phyloP scores from a whole-genome alignment of 2,888 invertebrate species.

The Drosophila maculinotata region DNA sequence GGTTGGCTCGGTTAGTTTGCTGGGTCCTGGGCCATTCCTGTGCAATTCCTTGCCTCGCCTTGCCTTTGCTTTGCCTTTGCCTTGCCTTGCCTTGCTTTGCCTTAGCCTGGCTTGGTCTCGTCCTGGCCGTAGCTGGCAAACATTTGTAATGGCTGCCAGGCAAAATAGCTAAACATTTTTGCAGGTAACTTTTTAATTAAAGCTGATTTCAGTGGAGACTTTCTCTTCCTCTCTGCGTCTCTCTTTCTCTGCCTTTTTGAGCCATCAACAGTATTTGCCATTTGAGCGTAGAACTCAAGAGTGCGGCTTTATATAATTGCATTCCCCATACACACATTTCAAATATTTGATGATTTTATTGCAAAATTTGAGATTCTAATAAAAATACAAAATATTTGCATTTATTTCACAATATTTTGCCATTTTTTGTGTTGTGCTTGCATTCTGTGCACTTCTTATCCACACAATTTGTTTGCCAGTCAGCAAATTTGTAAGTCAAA shows the following conservation, averaged over 20 bases:
- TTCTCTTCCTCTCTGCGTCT: not conserved
- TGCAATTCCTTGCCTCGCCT: not conserved
- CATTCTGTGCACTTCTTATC: not conserved
- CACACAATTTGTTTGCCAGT: not conserved
- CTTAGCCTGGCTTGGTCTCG: not conserved
- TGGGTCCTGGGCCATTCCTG: not conserved
- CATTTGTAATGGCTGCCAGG: slow-evolving; percentile 55
- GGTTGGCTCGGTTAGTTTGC: slow-evolving; percentile 3
- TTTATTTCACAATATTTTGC: not conserved
- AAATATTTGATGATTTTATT: slow-evolving; percentile 34
- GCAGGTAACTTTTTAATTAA: slow-evolving; percentile 77
- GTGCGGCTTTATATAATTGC: slow-evolving; percentile 30
- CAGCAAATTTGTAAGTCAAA: slow-evolving; percentile 1
- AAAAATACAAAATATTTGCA: not conserved
- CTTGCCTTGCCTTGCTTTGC: not conserved
- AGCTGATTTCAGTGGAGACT: slow-evolving; percentile 52
- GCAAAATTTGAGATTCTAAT: slow-evolving; percentile 15
- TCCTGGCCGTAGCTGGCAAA: slow-evolving; percentile 30
- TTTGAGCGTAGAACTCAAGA: slow-evolving; percentile 8
- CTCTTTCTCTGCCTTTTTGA: not conserved
- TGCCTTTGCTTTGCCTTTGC: not conserved
- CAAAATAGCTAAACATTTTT: slow-evolving; percentile 68
- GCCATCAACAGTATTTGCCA: slow-evolving; percentile 10
- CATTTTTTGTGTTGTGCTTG: not conserved
- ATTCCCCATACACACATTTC: slow-evolving; percentile 12